Percentiles rank a stretch among this genome's conserved stretches.
phyloP scores from a whole-genome alignment of 2,888 invertebrate species.

The Pediacus dermestoides region DNA sequence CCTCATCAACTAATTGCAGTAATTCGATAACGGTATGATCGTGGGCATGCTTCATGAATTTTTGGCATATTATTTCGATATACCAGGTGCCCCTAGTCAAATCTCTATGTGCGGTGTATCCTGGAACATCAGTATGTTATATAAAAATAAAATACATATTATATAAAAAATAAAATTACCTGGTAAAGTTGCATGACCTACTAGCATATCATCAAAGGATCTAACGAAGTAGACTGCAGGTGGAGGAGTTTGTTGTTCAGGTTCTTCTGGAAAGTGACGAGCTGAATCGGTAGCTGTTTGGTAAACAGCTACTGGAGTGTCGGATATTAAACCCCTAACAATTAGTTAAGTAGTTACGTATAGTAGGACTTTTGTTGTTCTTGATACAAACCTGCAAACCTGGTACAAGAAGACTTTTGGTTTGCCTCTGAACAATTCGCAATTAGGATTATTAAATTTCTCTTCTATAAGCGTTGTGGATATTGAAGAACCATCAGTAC shows the following conservation, averaged over 20 bases:
- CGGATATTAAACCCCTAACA: too few relatives aligned
- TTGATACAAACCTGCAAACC: conserved; percentile 53
- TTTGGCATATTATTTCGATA: conserved; percentile 62
- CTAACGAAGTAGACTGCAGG: conserved; percentile 21
- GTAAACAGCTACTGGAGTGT: too few relatives aligned
- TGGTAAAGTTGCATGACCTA: conserved; percentile 60
- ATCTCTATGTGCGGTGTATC: conserved; percentile 61
- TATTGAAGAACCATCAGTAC: conserved; percentile 55
- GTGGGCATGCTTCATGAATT: conserved; percentile 62
- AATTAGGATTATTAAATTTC: conserved; percentile 58
- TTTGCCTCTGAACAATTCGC: conserved; percentile 55
- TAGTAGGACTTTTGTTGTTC: background rate
- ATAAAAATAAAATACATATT: conserved; percentile 7
- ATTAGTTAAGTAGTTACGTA: too few relatives aligned
- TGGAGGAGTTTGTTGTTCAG: too few relatives aligned
- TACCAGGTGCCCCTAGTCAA: conserved; percentile 63
- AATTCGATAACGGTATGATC: conserved; percentile 61
- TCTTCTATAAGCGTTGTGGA: conserved; percentile 55
- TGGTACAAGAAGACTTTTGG: conserved; percentile 73
- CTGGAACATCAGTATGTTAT: conserved; percentile 48
- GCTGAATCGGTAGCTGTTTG: too few relatives aligned
- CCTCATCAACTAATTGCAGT: conserved; percentile 58
- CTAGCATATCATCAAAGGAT: conserved; percentile 56
- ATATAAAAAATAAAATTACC: conserved; percentile 44
- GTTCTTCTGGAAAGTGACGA: too few relatives aligned